Evolutionary conservation across 2,797 vertebrate genomes (phyloP).

Genomic region (Brachyalestes nurse): DNA sequence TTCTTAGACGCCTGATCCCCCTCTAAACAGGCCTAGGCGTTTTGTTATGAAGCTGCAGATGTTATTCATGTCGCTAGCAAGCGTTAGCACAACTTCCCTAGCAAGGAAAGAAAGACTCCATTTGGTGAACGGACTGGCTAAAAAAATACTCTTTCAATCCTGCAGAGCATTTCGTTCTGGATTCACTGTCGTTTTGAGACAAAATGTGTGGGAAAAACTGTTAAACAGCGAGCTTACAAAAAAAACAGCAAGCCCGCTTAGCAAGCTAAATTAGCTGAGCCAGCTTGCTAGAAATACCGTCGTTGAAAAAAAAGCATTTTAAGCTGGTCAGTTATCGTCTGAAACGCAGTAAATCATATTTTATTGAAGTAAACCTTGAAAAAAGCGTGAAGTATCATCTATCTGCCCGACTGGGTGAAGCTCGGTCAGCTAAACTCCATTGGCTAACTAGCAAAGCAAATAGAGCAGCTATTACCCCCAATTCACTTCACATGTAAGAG

Average conservation of each 20-base stretch:
- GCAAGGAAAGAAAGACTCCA: not conserved
- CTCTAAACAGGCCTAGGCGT: conserved; percentile 17
- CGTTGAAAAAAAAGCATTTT: not conserved
- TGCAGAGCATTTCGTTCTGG: no score
- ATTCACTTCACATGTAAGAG: conserved; percentile 5
- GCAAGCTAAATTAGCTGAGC: conserved; percentile 21
- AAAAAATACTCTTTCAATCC: not conserved
- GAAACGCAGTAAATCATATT: not conserved
- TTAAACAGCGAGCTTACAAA: not conserved
- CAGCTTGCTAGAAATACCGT: conserved; percentile 28
- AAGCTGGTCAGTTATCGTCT: not conserved
- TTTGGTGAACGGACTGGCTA: conserved; percentile 16
- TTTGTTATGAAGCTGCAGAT: conserved; percentile 32
- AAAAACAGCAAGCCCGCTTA: not conserved
- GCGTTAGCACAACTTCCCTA: conserved; percentile 50
- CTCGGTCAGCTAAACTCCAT: conserved; percentile 17
- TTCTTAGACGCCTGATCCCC: not conserved
- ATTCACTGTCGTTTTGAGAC: not conserved
- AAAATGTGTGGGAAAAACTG: not conserved
- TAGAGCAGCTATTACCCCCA: conserved; percentile 28
- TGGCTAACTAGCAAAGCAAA: conserved; percentile 36
- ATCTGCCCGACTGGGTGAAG: not conserved
- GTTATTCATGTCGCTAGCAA: conserved; percentile 3
- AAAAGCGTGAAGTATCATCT: not conserved
- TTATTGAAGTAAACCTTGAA: not conserved